Conservation (phyloP, 2,113 vertebrate genomes). For the Syngnathus floridae region DNA sequence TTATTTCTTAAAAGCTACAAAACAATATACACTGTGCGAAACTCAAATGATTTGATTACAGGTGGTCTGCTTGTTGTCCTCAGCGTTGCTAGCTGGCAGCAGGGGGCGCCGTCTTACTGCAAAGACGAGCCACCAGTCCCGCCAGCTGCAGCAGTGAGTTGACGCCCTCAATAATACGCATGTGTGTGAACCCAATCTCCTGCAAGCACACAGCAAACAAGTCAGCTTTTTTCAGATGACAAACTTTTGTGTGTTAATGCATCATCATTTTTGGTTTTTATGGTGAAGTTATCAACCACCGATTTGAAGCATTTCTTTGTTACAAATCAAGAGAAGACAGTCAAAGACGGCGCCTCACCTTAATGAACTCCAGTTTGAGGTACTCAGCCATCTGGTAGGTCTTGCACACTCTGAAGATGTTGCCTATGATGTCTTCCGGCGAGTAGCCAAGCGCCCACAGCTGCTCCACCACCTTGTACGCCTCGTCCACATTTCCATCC, state of each 20-base stretch:
- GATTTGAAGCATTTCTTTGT: background rate
- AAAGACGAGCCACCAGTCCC: slow-evolving; percentile 85
- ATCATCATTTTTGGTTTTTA: background rate
- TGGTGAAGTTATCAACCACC: background rate
- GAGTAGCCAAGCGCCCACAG: slow-evolving; percentile 95
- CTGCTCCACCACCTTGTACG: slow-evolving; percentile 92
- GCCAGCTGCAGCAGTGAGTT: slow-evolving; percentile 94
- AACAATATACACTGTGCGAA: background rate
- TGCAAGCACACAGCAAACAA: slow-evolving; percentile 47
- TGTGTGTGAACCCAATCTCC: slow-evolving; percentile 96
- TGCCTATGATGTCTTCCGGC: slow-evolving; percentile 92
- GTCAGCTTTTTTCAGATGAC: background rate
- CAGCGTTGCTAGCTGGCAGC: slow-evolving; percentile 61
- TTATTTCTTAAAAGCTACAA: background rate
- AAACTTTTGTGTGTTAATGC: background rate
- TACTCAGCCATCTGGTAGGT: slow-evolving; percentile 94
- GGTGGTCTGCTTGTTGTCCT: background rate
- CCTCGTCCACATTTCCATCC: slow-evolving; percentile 80
- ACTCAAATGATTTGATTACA: background rate
- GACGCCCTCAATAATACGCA: slow-evolving; percentile 89
- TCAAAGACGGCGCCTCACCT: slow-evolving; percentile 67
- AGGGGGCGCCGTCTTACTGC: slow-evolving; percentile 81
- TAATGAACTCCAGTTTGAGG: slow-evolving; percentile 94
- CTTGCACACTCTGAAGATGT: slow-evolving; percentile 95
- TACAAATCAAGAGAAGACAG: too few species aligned